Conservation (phyloP, 2,113 vertebrate genomes). For the Trinectes maculatus region DNA sequence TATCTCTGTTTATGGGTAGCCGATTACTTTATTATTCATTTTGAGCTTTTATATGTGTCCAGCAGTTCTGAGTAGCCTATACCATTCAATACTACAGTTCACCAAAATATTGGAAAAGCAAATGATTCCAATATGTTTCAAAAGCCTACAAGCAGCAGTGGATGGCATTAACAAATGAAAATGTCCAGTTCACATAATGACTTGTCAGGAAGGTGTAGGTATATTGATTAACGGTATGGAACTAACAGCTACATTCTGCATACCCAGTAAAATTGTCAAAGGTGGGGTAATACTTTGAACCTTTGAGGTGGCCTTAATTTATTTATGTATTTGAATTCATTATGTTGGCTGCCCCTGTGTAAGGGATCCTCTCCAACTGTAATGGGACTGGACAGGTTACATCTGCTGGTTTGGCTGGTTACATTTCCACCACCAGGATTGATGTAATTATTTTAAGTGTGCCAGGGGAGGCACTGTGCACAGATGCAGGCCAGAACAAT, state of each 20-base stretch:
- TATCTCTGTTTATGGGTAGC: no score
- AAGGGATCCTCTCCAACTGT: background rate
- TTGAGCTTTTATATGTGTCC: no score
- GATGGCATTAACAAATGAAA: no score
- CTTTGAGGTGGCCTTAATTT: background rate
- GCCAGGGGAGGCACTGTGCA: slow-evolving; percentile 44
- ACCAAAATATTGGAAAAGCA: no score
- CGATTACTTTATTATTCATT: no score
- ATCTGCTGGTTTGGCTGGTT: slow-evolving; percentile 26
- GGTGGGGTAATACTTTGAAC: background rate
- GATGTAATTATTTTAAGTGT: slow-evolving; percentile 66
- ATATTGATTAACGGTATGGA: background rate
- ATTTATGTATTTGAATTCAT: background rate
- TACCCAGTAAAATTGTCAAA: background rate
- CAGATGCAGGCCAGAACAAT: slow-evolving; percentile 49
- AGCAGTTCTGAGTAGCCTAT: no score
- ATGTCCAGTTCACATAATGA: background rate
- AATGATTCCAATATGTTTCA: no score
- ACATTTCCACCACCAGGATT: slow-evolving; percentile 29
- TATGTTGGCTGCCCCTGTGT: background rate
- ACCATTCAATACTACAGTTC: no score
- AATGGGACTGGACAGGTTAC: slow-evolving; percentile 7
- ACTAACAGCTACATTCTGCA: background rate
- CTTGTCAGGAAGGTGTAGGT: background rate
- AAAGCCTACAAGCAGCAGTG: no score